phyloP scores from a whole-genome alignment of 2,888 invertebrate species.

The Calliopum simillimum region DNA sequence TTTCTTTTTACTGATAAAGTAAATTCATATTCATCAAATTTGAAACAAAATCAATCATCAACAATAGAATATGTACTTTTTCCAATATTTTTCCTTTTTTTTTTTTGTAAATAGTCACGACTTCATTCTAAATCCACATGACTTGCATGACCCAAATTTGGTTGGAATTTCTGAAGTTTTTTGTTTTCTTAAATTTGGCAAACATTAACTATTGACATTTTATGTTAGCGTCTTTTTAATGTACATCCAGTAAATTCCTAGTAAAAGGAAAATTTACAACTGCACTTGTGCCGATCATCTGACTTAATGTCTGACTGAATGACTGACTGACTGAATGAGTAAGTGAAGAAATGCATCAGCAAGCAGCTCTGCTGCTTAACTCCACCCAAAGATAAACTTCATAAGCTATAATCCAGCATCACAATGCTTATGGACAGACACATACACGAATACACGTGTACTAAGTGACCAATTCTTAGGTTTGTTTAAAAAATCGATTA shows the following conservation, averaged over 20 bases:
- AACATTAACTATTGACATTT: constrained; percentile 20
- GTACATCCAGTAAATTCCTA: constrained; percentile 12
- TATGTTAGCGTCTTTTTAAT: constrained; percentile 16
- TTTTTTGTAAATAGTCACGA: neutral
- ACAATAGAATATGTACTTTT: no score
- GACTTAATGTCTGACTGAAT: neutral
- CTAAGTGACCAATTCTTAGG: neutral
- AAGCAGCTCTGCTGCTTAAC: neutral
- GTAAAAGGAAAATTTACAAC: neutral
- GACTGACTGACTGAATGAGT: neutral
- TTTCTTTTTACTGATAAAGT: neutral
- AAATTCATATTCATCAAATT: neutral
- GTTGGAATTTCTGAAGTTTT: neutral
- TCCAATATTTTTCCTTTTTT: no score
- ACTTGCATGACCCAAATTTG: constrained; percentile 22
- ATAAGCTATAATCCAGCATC: neutral
- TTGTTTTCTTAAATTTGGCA: constrained; percentile 18
- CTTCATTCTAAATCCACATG: neutral
- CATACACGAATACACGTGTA: neutral
- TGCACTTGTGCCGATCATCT: neutral
- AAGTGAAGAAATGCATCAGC: neutral
- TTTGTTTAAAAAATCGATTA: constrained; percentile 19
- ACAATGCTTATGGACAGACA: neutral
- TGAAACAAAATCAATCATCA: neutral
- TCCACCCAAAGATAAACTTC: constrained; percentile 7